Conservation (phyloP, 2,888 invertebrate genomes). For the Tenthredo mesomela region DNA sequence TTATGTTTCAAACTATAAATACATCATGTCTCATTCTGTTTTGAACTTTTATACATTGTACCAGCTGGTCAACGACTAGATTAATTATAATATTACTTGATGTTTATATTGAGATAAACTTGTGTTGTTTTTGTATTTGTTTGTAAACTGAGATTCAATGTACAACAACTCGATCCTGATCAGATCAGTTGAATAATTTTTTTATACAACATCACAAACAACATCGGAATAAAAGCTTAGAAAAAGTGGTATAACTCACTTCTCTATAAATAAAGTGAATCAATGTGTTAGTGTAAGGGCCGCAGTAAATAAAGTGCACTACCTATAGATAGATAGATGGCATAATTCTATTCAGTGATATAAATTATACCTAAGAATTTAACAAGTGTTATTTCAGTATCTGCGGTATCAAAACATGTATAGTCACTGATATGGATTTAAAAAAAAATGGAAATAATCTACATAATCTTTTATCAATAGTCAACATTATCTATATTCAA, state of each 20-base stretch:
- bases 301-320: not conserved
- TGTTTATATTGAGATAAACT: not conserved
- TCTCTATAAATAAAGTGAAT: conserved; percentile 9
- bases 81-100: not conserved
- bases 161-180: not conserved
- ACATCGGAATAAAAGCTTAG: not conserved
- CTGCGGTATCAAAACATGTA: not conserved
- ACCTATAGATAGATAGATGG: not conserved
- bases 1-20: not conserved
- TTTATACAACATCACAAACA: not conserved
- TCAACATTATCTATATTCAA: conserved; percentile 29
- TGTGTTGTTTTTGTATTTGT: not conserved
- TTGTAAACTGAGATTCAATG: conserved; percentile 12
- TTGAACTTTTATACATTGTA: not conserved
- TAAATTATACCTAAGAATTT: not conserved
- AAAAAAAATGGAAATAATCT: not conserved
- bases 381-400: not conserved
- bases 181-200: not conserved
- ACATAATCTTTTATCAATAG: conserved; percentile 3
- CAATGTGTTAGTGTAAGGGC: not conserved
- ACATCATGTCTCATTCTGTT: not conserved
- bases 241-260: not conserved
- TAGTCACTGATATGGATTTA: not conserved
- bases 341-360: conserved; percentile 4
- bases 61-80: not conserved